Conservation (phyloP, 2,888 invertebrate genomes). For the Nemoura dubitans region DNA sequence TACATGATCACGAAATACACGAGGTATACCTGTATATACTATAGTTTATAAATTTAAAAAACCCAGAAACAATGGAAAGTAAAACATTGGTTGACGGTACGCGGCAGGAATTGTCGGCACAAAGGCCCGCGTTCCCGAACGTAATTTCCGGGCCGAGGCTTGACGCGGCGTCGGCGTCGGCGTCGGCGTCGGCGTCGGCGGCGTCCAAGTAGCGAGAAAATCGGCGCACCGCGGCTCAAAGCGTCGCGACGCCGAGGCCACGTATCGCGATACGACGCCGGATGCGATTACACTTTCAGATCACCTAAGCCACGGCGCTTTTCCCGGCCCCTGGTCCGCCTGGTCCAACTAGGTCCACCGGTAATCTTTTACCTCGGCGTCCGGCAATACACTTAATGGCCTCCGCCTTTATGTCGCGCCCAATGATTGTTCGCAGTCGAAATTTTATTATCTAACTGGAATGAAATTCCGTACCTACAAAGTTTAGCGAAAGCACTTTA, state of each 20-base stretch:
- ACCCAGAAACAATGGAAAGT: background rate
- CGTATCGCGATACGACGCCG: conserved; percentile 17
- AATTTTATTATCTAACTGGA: background rate
- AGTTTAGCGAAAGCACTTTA: background rate
- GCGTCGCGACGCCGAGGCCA: conserved; percentile 25
- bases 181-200: background rate
- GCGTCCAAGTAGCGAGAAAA: conserved; percentile 22
- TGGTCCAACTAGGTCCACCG: background rate
- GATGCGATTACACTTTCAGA: conserved; percentile 22
- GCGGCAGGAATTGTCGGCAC: background rate
- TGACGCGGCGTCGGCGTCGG: background rate
- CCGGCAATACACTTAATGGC: background rate
- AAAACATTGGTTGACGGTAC: conserved; percentile 9
- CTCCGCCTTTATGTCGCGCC: background rate
- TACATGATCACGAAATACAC: background rate
- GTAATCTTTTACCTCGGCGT: background rate
- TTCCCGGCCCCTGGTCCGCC: background rate
- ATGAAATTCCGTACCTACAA: background rate
- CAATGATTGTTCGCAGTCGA: background rate
- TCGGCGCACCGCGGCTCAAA: background rate
- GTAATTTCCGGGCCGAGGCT: conserved; percentile 45
- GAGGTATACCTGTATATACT: no score
- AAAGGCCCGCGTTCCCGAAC: conserved; percentile 43
- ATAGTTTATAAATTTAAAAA: background rate
- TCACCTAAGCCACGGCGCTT: background rate